These are phyloP conservation scores for Acanthosepion lycidas DNA, from an alignment of 2,888 invertebrate genomes.

Conservation along the genomic window DNA sequence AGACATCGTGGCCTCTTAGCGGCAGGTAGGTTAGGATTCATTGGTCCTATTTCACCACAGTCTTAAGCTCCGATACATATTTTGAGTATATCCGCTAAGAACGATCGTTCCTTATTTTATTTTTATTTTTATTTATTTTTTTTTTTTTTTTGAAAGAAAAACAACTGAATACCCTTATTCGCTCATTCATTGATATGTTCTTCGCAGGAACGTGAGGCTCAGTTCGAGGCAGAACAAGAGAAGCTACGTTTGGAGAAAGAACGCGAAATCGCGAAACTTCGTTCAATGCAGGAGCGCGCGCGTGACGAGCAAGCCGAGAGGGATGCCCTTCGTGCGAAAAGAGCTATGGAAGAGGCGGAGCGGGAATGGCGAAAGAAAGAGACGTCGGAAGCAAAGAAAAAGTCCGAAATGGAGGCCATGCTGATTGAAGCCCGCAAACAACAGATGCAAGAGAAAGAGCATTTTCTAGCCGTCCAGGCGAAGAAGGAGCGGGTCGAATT, in stretches of 20 bases:
- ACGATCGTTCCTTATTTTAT: no score
- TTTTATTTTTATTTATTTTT: neutral
- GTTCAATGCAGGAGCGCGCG: conserved; percentile 73
- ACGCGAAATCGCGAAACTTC: conserved; percentile 72
- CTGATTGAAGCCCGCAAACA: conserved; percentile 70
- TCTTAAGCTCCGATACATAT: no score
- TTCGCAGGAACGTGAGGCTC: conserved; percentile 71
- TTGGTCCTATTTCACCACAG: no score
- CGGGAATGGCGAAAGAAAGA: conserved; percentile 75
- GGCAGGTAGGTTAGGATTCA: no score
- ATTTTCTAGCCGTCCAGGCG: conserved; percentile 74
- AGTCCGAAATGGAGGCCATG: conserved; percentile 71
- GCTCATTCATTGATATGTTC: neutral
- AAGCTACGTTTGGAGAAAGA: conserved; percentile 74
- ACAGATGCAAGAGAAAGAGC: conserved; percentile 74
- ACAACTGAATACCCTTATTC: neutral
- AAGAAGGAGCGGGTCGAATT: conserved; percentile 74
- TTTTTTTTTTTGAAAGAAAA: neutral
- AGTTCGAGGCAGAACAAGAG: conserved; percentile 73
- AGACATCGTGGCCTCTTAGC: no score
- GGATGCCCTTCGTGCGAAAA: conserved; percentile 73
- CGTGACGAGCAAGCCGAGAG: conserved; percentile 74
- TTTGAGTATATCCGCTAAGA: no score
- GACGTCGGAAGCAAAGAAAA: conserved; percentile 70
- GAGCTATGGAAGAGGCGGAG: conserved; percentile 74